Base-by-base conservation (phyloP, 1,140 invertebrate species). In the Diachasma alloeum region DNA sequence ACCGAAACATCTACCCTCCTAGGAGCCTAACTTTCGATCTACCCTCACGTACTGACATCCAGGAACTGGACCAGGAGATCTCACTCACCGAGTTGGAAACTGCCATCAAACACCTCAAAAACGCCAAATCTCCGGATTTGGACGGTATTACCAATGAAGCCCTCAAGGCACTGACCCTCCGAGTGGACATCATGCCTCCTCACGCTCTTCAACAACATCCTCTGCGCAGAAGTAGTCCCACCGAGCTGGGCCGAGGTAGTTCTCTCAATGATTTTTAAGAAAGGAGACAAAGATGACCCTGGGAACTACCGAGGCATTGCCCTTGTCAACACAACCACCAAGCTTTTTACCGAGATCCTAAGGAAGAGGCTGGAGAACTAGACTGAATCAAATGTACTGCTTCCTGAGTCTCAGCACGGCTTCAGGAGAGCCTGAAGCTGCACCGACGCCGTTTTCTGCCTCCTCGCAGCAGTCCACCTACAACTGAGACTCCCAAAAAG, bases 271-370 rank as follows among this genome's bases (percentile, higher is more conserved):
- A n/a, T n/a, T n/a, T n/a, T n/a, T n/a, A n/a, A n/a, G n/a, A n/a
- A 81, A 74, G 80, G 82, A 11, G 78, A 81, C 36, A 9, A 1
- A 24, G 19, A 13, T 11, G 72, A 82, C 48, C 82, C 80, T 10
- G 22, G 15, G 15, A 85, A 83, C 44, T 85, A 82, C 53, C 72
- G 82, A 48, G 77, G 74, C 1, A 85, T 85, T n/a, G 75, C 82
- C 0, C 56, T 84, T 1, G 26, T 83, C 0, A 82, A 82, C 39
- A 71, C 69, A 5, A 73, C 73, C 0, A 31, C 77, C 0, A 85
- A 85, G 73, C 37, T 82, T 15, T 81, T 83, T 37, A 81, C 79
- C 0, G 11, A 48, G 9, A 36, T 80, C 26, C 13, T 82, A 13
- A 17, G 68, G 37, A 70, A 77, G 6, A 42, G 81, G 31, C n/a